Base-by-base conservation (phyloP, 2,113 vertebrate genomes). In the Dicerorhinus sumatrensis region DNA sequence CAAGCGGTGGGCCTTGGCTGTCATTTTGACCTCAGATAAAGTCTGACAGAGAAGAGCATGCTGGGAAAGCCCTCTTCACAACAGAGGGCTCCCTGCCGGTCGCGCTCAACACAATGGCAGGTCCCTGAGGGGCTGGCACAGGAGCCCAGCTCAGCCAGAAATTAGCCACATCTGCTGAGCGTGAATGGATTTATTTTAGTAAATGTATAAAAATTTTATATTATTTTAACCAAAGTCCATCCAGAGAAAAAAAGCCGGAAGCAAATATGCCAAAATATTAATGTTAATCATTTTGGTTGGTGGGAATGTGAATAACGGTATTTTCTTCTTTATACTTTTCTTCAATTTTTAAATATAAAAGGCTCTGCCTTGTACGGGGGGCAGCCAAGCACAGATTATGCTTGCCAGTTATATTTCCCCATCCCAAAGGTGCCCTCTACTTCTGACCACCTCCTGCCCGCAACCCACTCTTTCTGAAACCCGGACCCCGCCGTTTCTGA, bases 261-360 rank as follows among this genome's bases (percentile, higher is more conserved):
- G 85, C n/a, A 85, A 39, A 70, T 82, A 90, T 56, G 36, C 85
- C 29, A 21, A 95, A 69, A 62, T 92, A 85, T 36, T 82, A 63
- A 62, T 94, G 54, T 87, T 73, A 65, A 67, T 85, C 65, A 63
- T 75, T 90, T 70, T 67, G 33, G 65, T 39, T 77, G 42, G 54
- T 29, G 33, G 42, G 3, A 91, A 75, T 67, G 25, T 88, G 25
- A 88, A 62, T 84, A 21, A 94, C 54, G n/a, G 25, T 33, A 42
- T 67, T 77, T 69, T 63, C 60, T 94, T 82, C 56, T 85, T 89
- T 86, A 54, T 39, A 33, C 5, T 94, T 94, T 85, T 31, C 46
- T 85, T 36, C 39, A 62, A 9, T 58, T 95, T 73, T 81, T 86
- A 20, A 69, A 65, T 48, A 69, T 58, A 85, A 93, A 94, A 84